A percentile compares a stretch with the other conserved stretches of the same genome.
phyloP scores from a whole-genome alignment of 2,888 invertebrate genomes.

The Zelleria hepariella region DNA sequence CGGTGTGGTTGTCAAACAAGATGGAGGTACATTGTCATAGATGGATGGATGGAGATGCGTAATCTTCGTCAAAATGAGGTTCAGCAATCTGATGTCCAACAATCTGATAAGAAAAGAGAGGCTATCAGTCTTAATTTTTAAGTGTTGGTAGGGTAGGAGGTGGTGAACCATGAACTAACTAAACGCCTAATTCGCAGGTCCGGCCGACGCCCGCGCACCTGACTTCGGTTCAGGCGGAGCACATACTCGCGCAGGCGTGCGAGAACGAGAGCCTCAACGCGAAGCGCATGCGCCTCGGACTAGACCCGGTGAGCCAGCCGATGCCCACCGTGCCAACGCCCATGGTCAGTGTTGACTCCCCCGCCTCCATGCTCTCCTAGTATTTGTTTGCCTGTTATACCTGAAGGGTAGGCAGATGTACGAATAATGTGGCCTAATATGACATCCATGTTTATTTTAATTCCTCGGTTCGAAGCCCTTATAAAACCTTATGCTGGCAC shows the following conservation, averaged over 20 bases:
- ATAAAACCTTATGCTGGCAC: no score
- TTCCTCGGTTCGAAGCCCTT: no score
- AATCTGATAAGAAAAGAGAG: no score
- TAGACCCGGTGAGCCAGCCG: conserved; percentile 94
- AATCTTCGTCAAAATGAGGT: no score
- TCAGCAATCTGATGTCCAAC: no score
- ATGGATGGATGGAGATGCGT: no score
- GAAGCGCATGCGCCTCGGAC: conserved; percentile 95
- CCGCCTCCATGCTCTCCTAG: background rate
- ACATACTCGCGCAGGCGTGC: conserved; percentile 95
- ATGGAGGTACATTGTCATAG: no score
- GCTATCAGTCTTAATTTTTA: no score
- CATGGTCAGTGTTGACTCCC: conserved; percentile 32
- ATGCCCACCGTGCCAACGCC: conserved; percentile 83
- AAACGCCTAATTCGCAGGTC: conserved; percentile 69
- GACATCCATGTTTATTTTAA: no score
- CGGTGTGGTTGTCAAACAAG: no score
- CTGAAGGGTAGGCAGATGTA: background rate
- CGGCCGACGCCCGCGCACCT: conserved; percentile 96
- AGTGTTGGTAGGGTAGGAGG: no score
- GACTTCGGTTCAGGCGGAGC: conserved; percentile 96
- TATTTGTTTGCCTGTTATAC: background rate
- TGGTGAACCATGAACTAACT: background rate
- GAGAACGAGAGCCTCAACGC: conserved; percentile 98
- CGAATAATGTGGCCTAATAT: no score